Percentiles rank a stretch among this genome's conserved stretches.
Evolutionary conservation across 2,888 invertebrate genomes (phyloP).

Genomic region (Portevinia maculata): DNA sequence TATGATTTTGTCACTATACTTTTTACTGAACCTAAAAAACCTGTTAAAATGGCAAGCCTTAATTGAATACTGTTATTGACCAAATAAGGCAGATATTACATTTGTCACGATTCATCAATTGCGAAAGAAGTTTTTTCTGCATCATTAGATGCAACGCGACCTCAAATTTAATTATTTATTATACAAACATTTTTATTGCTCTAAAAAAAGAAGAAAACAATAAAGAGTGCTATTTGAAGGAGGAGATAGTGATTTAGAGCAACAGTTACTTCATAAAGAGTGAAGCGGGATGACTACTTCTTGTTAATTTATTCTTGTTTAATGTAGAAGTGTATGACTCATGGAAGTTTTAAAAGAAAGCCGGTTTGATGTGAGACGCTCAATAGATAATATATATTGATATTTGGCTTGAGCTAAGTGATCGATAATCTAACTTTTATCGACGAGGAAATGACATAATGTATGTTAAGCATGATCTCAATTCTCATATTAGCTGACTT

Average conservation of each 20-base stretch:
- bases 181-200: neutral
- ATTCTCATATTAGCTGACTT: too few relatives aligned
- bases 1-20: too few relatives aligned
- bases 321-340: too few relatives aligned
- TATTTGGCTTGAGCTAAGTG: too few relatives aligned
- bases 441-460: too few relatives aligned
- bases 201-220: neutral
- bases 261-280: conserved; percentile 6
- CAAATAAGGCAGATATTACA: too few relatives aligned
- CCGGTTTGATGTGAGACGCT: neutral
- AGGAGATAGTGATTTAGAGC: neutral
- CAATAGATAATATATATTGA: neutral
- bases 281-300: conserved; percentile 2
- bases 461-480: too few relatives aligned
- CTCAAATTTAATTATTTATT: conserved; percentile 17
- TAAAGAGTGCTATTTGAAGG: conserved; percentile 12
- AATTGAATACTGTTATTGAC: too few relatives aligned
- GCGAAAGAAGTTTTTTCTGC: conserved; percentile 11
- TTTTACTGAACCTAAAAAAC: too few relatives aligned
- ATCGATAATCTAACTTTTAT: neutral
- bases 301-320: conserved; percentile 20
- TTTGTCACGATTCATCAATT: conserved; percentile 8
- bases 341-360: neutral
- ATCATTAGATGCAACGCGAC: conserved; percentile 13
- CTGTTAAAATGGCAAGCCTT: too few relatives aligned